Evolutionary conservation across 2,113 vertebrate genomes (phyloP).

Genomic region (Naja naja): DNA sequence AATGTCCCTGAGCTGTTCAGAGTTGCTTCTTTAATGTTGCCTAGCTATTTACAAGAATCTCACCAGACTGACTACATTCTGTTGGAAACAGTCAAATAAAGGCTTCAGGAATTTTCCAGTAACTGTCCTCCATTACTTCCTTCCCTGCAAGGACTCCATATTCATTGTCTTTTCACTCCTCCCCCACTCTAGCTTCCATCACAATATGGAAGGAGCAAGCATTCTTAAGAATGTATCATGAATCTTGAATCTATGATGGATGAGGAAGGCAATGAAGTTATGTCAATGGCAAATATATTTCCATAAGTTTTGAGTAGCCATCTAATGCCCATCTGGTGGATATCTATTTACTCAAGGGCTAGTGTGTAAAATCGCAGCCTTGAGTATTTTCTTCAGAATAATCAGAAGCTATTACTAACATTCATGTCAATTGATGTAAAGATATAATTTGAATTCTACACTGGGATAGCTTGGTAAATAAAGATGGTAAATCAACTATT

Average conservation of each 20-base stretch:
- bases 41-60: no score
- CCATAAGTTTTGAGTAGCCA: background rate
- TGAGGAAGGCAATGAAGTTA: background rate
- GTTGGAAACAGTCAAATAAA: no score
- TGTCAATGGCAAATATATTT: background rate
- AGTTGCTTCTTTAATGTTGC: no score
- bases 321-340: background rate
- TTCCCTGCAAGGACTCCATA: no score
- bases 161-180: no score
- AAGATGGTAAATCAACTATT: background rate
- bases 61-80: no score
- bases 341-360: background rate
- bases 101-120: no score
- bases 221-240: background rate
- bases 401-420: background rate
- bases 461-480: background rate
- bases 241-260: background rate
- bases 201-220: background rate
- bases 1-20: no score
- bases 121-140: no score
- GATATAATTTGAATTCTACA: background rate
- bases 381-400: background rate
- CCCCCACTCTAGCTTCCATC: no score
- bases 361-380: background rate
- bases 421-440: background rate